Conservation (phyloP, 2,888 invertebrate species). For the Erebia aethiops region DNA sequence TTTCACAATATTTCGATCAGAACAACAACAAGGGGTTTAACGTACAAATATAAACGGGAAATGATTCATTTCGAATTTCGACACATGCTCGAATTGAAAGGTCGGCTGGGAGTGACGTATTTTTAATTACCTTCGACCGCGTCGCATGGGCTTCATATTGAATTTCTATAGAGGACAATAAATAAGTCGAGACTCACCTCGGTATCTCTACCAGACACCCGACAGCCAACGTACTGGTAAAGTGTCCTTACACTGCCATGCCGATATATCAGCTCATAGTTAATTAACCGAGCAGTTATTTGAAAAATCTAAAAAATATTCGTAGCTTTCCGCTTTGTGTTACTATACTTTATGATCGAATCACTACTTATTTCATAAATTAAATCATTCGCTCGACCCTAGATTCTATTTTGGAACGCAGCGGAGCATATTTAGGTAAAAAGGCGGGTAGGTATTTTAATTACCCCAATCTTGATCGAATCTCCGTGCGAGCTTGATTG, state of each 20-base stretch:
- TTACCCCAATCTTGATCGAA: conserved; percentile 79
- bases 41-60: conserved; percentile 74
- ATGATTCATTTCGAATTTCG: conserved; percentile 80
- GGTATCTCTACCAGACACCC: conserved; percentile 37
- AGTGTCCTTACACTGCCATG: not conserved
- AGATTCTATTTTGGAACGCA: conserved; percentile 14
- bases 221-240: conserved; percentile 40
- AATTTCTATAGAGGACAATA: conserved; percentile 76
- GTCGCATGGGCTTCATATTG: conserved; percentile 67
- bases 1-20: conserved; percentile 47
- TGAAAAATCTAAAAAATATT: too few relatives aligned
- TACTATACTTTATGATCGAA: not conserved
- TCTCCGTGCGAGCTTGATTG: conserved; percentile 78
- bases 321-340: too few relatives aligned
- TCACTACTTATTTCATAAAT: not conserved
- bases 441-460: conserved; percentile 71
- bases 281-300: too few relatives aligned
- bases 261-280: not conserved
- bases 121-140: conserved; percentile 80
- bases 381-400: conserved; percentile 5
- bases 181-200: conserved; percentile 62
- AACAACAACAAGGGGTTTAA: conserved; percentile 52
- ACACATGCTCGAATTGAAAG: conserved; percentile 79
- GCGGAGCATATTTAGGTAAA: conserved; percentile 53
- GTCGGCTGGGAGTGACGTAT: conserved; percentile 80